Percentiles rank a stretch among this genome's conserved stretches.
Evolutionary conservation across 2,888 invertebrate genomes (phyloP).

Genomic region (Rhingia campestris): DNA sequence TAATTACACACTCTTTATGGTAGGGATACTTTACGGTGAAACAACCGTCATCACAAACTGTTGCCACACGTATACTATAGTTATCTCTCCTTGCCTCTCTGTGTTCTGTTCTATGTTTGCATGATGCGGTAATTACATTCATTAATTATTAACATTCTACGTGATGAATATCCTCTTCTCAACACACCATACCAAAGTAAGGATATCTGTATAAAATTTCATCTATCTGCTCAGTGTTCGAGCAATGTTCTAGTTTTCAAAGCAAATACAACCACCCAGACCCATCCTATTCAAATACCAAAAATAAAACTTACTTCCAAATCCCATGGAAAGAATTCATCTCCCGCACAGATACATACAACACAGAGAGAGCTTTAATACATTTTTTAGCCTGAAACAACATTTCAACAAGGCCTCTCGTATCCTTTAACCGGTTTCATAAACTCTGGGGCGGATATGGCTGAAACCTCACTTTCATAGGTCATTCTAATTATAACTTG

Average conservation of each 20-base stretch:
- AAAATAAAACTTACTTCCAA: not conserved
- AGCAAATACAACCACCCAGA: not conserved
- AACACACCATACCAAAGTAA: not conserved
- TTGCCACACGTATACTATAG: not conserved
- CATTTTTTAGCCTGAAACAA: not conserved
- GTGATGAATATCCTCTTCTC: constrained; percentile 18
- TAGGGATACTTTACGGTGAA: not conserved
- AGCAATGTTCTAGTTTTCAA: not conserved
- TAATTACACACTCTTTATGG: not conserved
- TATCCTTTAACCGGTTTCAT: not conserved
- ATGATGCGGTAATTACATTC: constrained; percentile 41
- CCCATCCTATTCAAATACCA: not conserved
- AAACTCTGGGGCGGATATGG: not conserved
- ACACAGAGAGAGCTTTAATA: not conserved
- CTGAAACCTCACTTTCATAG: not conserved
- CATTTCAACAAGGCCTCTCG: not conserved
- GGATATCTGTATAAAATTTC: not conserved
- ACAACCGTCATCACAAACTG: constrained; percentile 9
- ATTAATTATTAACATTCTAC: constrained; percentile 37
- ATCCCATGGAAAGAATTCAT: not conserved
- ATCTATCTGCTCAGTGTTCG: constrained; percentile 9
- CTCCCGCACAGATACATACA: not conserved
- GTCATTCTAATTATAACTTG: not conserved
- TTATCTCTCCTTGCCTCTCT: not conserved
- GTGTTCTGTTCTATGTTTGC: not conserved